phyloP scores from a whole-genome alignment of 2,113 vertebrate species.

The Dunckerocampus dactyliophorus region DNA sequence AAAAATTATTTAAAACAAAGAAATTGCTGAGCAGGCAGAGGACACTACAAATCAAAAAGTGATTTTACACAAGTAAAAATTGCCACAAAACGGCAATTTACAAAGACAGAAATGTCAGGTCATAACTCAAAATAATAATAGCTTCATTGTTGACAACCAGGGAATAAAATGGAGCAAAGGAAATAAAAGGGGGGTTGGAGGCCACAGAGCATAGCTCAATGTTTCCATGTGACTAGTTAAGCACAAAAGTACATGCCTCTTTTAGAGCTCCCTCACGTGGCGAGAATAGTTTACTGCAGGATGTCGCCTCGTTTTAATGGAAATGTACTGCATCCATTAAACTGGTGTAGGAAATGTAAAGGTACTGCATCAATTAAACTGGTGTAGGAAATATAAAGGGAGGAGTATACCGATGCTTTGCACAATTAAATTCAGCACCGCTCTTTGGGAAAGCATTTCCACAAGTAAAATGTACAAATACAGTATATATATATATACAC shows the following conservation, averaged over 20 bases:
- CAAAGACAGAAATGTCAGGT: too few relatives aligned
- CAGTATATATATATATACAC: background rate
- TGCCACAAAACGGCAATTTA: too few relatives aligned
- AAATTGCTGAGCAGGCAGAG: background rate
- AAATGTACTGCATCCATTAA: slow-evolving; percentile 43
- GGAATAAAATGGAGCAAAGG: slow-evolving; percentile 21
- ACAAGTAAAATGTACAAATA: background rate
- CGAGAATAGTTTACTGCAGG: slow-evolving; percentile 13
- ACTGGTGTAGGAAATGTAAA: background rate
- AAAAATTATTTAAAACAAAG: background rate
- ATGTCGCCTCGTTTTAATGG: slow-evolving; percentile 32
- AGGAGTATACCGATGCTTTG: background rate
- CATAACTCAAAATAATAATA: too few relatives aligned
- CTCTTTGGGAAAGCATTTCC: background rate
- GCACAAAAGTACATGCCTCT: slow-evolving; percentile 38
- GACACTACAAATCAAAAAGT: background rate
- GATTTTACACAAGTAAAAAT: too few relatives aligned
- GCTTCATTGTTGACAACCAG: slow-evolving; percentile 7
- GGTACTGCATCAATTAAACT: too few relatives aligned
- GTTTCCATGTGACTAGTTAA: slow-evolving; percentile 49
- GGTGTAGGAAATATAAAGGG: too few relatives aligned
- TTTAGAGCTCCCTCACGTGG: slow-evolving; percentile 47
- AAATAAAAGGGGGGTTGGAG: slow-evolving; percentile 13
- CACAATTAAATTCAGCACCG: too few relatives aligned
- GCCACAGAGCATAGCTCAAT: slow-evolving; percentile 3